Base-by-base conservation (phyloP, 2,888 invertebrate species). In the Coelopa pilipes region DNA sequence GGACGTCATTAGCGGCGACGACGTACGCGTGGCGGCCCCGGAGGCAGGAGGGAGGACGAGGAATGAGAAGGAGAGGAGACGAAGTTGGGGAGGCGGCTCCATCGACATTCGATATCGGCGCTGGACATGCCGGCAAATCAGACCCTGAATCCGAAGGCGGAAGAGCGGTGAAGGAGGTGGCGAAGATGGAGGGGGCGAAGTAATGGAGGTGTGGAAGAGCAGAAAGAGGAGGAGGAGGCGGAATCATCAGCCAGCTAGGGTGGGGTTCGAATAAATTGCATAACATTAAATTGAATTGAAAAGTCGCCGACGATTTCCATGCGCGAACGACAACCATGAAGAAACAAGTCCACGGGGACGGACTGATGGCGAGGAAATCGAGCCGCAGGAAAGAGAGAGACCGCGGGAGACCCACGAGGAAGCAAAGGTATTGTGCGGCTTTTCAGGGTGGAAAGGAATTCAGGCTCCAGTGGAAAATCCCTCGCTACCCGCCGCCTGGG, bases 241-340 rank as follows among this genome's bases (percentile, higher is more conserved):
- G 34, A 34, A 34, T 34, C 34, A 2, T 7, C 34, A 34, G 7
- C 34, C 34, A 34, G 34, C 34, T 2, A 7, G 7, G 34, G 34
- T 9, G 49, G 49, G 81, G 79, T 83, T 82, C 81, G 82, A 82
- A 83, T 83, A 84, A 84, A 84, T 84, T 83, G 81, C 81, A 81
- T 76, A 77, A 80, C 81, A 84, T 84, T 82, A 81, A 76, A 77
- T 80, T 80, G 81, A 84, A 81, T 78, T 79, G 70, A 73, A 74
- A 72, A 77, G 74, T 59, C 73, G 75, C 73, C 74, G 76, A 76
- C 75, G 71, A 75, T 71, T 77, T 65, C 46, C 45, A n/a, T 46
- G 65, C 65, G 46, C 46, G 17, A 17, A 17, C 70, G 59, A 55
- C 19, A 46, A 47, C 57, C 66, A 53, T 21, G 66, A 74, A 70